These are phyloP conservation scores for Harpegnathos saltator DNA, from an alignment of 1,140 invertebrate species.

Conservation along the genomic window DNA sequence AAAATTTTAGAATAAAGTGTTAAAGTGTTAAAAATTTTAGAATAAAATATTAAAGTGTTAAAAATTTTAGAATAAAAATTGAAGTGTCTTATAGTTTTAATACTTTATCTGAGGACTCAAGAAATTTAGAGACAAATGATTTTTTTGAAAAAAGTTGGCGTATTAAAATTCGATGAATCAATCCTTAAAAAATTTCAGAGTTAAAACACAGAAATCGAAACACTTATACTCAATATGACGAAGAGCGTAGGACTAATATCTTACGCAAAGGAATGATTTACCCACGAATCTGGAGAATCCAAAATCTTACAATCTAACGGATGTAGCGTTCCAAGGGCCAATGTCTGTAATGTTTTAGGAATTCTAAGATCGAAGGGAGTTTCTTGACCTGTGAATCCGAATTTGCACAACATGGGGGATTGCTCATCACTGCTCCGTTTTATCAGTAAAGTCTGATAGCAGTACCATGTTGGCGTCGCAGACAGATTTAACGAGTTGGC, in stretches of 20 bases:
- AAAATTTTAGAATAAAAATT: neutral
- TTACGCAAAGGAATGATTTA: neutral
- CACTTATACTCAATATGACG: neutral
- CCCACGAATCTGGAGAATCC: neutral
- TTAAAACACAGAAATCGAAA: neutral
- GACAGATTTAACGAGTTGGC: constrained; percentile 93
- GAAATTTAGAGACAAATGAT: neutral
- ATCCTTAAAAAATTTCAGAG: neutral
- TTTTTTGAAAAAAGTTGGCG: neutral
- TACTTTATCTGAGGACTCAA: neutral
- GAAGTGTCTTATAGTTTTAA: no score
- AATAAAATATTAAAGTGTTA: neutral
- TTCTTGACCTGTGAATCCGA: neutral
- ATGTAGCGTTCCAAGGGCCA: neutral
- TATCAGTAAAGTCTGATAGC: constrained; percentile 32
- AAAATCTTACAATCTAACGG: neutral
- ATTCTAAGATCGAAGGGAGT: constrained; percentile 4
- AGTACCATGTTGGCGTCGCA: constrained; percentile 93
- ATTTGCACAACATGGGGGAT: neutral
- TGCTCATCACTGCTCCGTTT: constrained; percentile 30
- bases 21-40: no score
- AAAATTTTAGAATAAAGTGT: no score
- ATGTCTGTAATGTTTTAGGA: neutral
- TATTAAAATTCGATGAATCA: neutral
- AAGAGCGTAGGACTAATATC: neutral